A percentile compares a stretch with the other conserved stretches of the same genome.
phyloP scores from a whole-genome alignment of 2,888 invertebrate genomes.

The Falcaria lacertinaria region DNA sequence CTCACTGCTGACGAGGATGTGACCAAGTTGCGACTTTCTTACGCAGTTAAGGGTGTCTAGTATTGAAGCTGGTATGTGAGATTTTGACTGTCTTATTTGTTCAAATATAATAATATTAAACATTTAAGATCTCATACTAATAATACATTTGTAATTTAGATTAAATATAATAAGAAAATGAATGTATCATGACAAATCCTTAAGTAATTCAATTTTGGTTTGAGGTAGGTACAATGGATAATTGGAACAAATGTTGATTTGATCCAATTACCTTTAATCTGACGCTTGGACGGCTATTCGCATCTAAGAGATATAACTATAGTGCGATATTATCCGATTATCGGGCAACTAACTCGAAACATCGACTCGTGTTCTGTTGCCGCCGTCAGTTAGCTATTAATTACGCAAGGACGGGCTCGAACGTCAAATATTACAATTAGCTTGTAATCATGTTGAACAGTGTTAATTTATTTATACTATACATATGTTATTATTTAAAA shows the following conservation, averaged over 20 bases:
- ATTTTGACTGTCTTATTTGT: not conserved
- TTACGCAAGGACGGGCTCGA: constrained; percentile 16
- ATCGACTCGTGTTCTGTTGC: constrained; percentile 16
- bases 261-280: no score
- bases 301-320: constrained; percentile 11
- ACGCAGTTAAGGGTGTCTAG: not conserved
- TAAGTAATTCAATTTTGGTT: no score
- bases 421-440: constrained; percentile 23
- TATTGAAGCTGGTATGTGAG: constrained; percentile 1
- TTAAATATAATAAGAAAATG: no score
- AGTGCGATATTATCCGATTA: constrained; percentile 19
- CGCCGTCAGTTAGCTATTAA: constrained; percentile 22
- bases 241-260: no score
- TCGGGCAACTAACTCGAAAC: constrained; percentile 16
- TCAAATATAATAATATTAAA: no score
- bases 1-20: constrained; percentile 8
- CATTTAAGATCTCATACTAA: no score
- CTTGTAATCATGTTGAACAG: constrained; percentile 13
- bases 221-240: no score
- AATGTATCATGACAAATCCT: no score
- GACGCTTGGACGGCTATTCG: constrained; percentile 22
- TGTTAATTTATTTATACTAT: no score
- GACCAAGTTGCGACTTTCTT: not conserved
- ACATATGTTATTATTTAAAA: no score
- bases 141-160: no score